Base-by-base conservation (phyloP, 1,140 invertebrate genomes). In the Lepidurus apus region DNA sequence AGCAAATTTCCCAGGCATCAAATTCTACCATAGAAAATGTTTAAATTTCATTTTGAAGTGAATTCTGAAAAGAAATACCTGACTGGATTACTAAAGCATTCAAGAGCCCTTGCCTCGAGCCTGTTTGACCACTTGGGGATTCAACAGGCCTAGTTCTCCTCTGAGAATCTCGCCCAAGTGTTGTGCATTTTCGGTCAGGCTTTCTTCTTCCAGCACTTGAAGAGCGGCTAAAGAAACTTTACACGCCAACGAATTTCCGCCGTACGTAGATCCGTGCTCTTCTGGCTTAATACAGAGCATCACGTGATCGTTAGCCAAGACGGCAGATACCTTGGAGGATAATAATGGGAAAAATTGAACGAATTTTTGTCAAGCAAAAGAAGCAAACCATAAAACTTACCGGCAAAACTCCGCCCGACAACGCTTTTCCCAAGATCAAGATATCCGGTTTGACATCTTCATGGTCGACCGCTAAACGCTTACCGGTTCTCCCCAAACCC, bases 261-360 rank as follows among this genome's bases (percentile, higher is more conserved):
- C 98, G 84, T 97, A 99, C 0, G 98, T 99, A 0, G 97, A 99
- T 7, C 98, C 98, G 85, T 99, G 98, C 80, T 95, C 92, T 9
- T 97, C 97, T 1, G 97, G 96, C 82, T 91, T 91, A 76, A 99
- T 96, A 73, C 92, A 91, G 77, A 96, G 84, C 93, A 98, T 98
- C 0, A 98, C 86, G 13, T 90, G 85, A 87, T 98, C 91, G 84
- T 95, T 90, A 1, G 93, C 92, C 65, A 98, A 83, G 5, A 96
- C 90, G 4, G 94, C 95, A 0, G 95, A 96, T 3, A 95, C 89
- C 90, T 91, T 74, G 42, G 76, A 80, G n/a, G 45, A 80, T 3
- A 34, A 80, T 45, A 42, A 26, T 2, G 26, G 26, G 34, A 34
- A 34, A 3, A 3, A 3, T 34, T 34, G 2, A 34, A 3, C 34